These are phyloP conservation scores for Caenorhabditis zanzibari DNA, from an alignment of 2,888 invertebrate genomes.

Conservation along the genomic window DNA sequence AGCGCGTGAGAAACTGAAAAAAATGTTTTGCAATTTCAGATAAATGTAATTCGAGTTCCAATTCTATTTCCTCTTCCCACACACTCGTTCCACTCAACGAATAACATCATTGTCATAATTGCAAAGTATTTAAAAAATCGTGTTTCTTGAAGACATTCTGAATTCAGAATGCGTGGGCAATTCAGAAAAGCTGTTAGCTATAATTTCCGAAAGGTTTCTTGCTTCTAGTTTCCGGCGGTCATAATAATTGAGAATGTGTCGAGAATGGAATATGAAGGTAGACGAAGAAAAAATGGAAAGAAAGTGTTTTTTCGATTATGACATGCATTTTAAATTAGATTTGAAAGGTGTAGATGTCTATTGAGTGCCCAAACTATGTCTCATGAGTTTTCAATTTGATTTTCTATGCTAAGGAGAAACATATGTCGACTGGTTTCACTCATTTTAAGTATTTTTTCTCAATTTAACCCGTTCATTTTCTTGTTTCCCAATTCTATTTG, in stretches of 20 bases:
- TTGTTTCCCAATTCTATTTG: conserved; percentile 18
- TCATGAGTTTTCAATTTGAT: neutral
- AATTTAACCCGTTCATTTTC: neutral
- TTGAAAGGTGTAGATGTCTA: neutral
- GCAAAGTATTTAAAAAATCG: neutral
- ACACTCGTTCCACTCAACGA: neutral
- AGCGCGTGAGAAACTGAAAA: neutral
- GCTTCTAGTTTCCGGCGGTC: conserved; percentile 33
- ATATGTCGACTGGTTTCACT: neutral
- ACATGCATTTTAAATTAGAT: conserved; percentile 23
- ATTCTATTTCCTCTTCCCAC: conserved; percentile 17
- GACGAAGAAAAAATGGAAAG: neutral
- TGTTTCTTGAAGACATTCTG: neutral
- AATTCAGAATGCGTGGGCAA: conserved; percentile 34
- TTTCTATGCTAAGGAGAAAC: neutral
- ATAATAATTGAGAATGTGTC: conserved; percentile 42
- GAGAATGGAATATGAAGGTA: neutral
- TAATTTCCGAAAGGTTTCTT: conserved; percentile 36
- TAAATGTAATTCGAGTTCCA: neutral
- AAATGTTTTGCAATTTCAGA: neutral
- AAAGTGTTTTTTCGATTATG: conserved; percentile 2
- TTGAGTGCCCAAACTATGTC: neutral
- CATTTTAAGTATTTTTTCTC: too few relatives aligned
- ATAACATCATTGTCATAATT: too few relatives aligned
- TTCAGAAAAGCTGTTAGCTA: neutral